Evolutionary conservation across 2,888 invertebrate species (phyloP), one percentile per base, ranked within the genome.

Genomic region (Phaonia tiefii): DNA sequence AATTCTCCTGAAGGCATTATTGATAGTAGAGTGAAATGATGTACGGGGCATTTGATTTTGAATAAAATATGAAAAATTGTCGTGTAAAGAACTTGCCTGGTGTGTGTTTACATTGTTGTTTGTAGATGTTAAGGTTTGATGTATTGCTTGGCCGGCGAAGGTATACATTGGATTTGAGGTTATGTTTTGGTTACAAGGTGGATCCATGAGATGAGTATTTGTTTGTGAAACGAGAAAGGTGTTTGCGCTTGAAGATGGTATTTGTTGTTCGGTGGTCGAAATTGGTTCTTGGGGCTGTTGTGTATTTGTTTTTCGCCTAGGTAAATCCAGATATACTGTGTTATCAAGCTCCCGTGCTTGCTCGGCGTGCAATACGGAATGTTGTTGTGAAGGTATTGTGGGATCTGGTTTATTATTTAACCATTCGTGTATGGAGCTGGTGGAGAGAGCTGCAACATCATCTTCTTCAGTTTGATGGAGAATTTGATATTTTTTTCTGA

Each of bases 401-500:
- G n/a, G n/a, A n/a, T n/a, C n/a, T n/a, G n/a, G n/a, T n/a, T n/a
- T n/a, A n/a, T n/a, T n/a, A n/a, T n/a, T n/a, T n/a, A n/a, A n/a
- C n/a, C n/a, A n/a, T n/a, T n/a, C n/a, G n/a, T n/a, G n/a, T n/a
- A n/a, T n/a, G n/a, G n/a, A n/a, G n/a, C 13, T 10, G n/a, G n/a
- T n/a, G n/a, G n/a, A n/a, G n/a, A n/a, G n/a, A 44, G 44, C 44
- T 11, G n/a, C 44, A 44, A 13, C 44, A 11, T 44, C n/a, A 13
- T 44, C 44, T 44, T 44, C 44, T 11, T 44, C 44, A 44, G 44
- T n/a, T 11, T 44, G 7, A 11, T 44, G 44, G 44, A 44, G 44
- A 44, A 44, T 44, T 2, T 44, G 44, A n/a, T 44, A 44, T n/a
- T 44, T 44, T 44, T n/a, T n/a, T n/a, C n/a, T n/a, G n/a, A n/a